Conservation (phyloP, 2,888 invertebrate genomes). For the Oeneis ivallda region DNA sequence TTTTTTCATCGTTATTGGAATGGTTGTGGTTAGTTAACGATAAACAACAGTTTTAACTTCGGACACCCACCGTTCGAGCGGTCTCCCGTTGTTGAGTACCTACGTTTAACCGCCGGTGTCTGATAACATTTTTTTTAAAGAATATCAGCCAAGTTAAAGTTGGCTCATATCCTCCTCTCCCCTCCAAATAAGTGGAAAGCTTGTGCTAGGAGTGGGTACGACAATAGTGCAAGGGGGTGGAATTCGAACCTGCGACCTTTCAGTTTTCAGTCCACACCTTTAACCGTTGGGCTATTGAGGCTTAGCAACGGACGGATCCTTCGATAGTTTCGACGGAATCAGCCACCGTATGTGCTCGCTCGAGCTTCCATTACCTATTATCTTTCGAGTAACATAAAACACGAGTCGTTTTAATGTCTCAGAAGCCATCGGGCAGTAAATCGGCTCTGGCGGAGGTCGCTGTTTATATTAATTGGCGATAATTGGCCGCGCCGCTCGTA, state of each 20-base stretch:
- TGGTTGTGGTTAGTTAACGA: conserved; percentile 2
- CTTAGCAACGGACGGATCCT: background rate
- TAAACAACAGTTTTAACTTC: background rate
- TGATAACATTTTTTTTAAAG: too few relatives aligned
- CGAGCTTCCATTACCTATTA: background rate
- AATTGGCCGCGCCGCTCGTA: conserved; percentile 55
- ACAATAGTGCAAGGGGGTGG: too few relatives aligned
- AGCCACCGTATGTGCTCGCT: background rate
- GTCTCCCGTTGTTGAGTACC: background rate
- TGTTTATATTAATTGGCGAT: conserved; percentile 63
- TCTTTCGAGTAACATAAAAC: background rate
- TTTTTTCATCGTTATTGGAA: conserved; percentile 7
- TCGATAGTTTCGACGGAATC: background rate
- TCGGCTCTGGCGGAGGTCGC: conserved; percentile 27
- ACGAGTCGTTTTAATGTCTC: background rate
- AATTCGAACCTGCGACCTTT: too few relatives aligned
- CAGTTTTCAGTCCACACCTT: too few relatives aligned
- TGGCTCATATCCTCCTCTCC: too few relatives aligned
- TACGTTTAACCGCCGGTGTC: background rate
- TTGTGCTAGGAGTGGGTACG: too few relatives aligned
- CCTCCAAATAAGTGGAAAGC: too few relatives aligned
- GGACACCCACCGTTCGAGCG: conserved; percentile 11
- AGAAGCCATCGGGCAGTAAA: conserved; percentile 3
- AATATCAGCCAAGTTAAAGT: too few relatives aligned
- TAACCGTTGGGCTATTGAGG: too few relatives aligned